Evolutionary conservation across 1,140 invertebrate species (phyloP), one percentile per base, ranked within the genome.

Genomic region (Melitaea cinxia): DNA sequence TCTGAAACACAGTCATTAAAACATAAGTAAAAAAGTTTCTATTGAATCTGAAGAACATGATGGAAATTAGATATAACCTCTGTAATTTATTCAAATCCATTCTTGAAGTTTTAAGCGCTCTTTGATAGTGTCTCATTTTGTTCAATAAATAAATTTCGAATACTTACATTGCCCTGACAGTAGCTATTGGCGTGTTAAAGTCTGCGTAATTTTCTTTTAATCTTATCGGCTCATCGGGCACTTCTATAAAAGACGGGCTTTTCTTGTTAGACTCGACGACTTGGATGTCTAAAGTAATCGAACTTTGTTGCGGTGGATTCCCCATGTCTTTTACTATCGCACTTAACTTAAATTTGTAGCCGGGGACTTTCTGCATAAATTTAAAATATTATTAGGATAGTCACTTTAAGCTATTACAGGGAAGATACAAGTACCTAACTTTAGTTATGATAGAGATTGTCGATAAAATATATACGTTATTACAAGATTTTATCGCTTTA

Each of bases 201-300:
- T 96, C 93, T 10, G 88, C 93, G 52, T 94, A 94, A 86, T 95
- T 95, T 91, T 97, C 96, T 63, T 92, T 92, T 23, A 97, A 88
- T 65, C 88, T 89, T 61, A 97, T 95, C 56, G 93, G 92, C 4
- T 92, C 86, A 47, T 88, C 71, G 10, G 93, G 92, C 57, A 92
- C 88, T 62, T 93, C 89, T 47, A 93, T 91, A 73, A 96, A 96
- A 35, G 91, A 92, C 47, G 97, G 97, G 37, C 96, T 94, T 86
- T 97, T 97, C 85, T 97, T 97, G 78, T 96, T 94, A 1, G 96
- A 96, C 77, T 96, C 96, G 0, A 97, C 96, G 15, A 98, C 96
- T 65, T 94, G 93, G 68, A 98, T 96, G 66, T 95, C 93, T 64
- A 98, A 92, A 78, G 95, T 94, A 56, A 96, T 96, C 42, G 92